These are phyloP conservation scores for Timandra comae DNA, from an alignment of 2,888 invertebrate genomes.

Conservation along the genomic window DNA sequence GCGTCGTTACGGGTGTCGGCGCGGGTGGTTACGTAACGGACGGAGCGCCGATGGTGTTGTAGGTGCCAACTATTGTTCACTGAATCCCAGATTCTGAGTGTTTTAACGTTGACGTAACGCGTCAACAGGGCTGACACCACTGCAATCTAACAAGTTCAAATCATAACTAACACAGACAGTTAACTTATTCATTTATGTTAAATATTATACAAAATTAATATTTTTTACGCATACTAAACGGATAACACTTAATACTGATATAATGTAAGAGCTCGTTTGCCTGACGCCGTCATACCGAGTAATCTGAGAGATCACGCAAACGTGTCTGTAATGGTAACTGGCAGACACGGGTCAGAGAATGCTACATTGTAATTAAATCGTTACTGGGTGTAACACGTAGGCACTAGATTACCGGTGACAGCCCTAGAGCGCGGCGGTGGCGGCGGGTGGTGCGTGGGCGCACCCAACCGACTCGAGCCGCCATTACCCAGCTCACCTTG, in stretches of 20 bases:
- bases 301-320: too few species aligned
- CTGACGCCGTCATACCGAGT: too few species aligned
- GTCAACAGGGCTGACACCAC: conserved; percentile 10
- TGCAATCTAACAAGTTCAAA: not conserved
- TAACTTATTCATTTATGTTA: too few species aligned
- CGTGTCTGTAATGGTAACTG: too few species aligned
- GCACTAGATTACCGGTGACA: conserved; percentile 12
- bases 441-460: conserved; percentile 56
- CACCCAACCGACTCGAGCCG: conserved; percentile 32
- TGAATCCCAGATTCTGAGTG: conserved; percentile 36
- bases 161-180: not conserved
- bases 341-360: too few species aligned
- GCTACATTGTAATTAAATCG: not conserved
- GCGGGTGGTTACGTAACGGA: conserved; percentile 43
- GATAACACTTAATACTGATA: too few species aligned
- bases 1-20: conserved; percentile 11
- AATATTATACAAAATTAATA: too few species aligned
- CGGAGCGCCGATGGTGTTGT: conserved; percentile 35
- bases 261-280: too few species aligned
- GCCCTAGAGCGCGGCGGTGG: conserved; percentile 32
- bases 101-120: conserved; percentile 35
- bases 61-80: conserved; percentile 49
- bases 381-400: not conserved
- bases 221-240: too few species aligned
- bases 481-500: conserved; percentile 61